Base-by-base conservation (phyloP, 2,797 vertebrate genomes). In the Coregonus sp. region DNA sequence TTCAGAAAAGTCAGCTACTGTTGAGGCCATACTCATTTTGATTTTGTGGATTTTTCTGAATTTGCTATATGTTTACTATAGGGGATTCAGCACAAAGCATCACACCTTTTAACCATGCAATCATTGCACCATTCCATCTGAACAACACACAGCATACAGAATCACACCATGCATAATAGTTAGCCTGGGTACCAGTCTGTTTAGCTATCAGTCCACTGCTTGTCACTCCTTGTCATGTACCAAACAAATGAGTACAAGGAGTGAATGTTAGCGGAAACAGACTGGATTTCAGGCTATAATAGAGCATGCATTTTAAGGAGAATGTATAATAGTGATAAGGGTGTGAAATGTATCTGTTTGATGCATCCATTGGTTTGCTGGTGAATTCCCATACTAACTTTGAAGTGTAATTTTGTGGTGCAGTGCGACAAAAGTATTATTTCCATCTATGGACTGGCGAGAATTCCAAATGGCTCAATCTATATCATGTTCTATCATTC, bases 321-420 rank as follows among this genome's bases (percentile, higher is more conserved):
- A 47, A 47, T 12, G 40, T 47, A 47, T 47, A 12, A 2, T 47
- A 47, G 9, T 47, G 9, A 47, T 47, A 11, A 0, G 2, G 40
- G 40, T 47, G 40, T 47, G 40, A 47, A 47, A 47, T 47, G 40
- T 47, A 47, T 72, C 14, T 72, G 51, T 72, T 12, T 40, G 4
- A 11, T 16, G 25, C 51, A 12, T 52, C 7, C 50, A 16, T 33
- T 72, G 70, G 29, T 51, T 50, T 56, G 5, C 5, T n/a, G 1
- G 9, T 72, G 25, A 5, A 25, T n/a, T 72, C 20, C 16, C 51
- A 54, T 51, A 1, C n/a, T 9, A 70, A 40, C 18, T 50, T 70
- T n/a, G 18, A 47, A n/a, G 35, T 70, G 68, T 40, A 35, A 12
- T 63, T n/a, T n/a, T 50, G 59, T 74, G 73, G 61, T 65, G 73